Evolutionary conservation across 1,140 invertebrate genomes (phyloP).

Genomic region (Penaeus indicus): DNA sequence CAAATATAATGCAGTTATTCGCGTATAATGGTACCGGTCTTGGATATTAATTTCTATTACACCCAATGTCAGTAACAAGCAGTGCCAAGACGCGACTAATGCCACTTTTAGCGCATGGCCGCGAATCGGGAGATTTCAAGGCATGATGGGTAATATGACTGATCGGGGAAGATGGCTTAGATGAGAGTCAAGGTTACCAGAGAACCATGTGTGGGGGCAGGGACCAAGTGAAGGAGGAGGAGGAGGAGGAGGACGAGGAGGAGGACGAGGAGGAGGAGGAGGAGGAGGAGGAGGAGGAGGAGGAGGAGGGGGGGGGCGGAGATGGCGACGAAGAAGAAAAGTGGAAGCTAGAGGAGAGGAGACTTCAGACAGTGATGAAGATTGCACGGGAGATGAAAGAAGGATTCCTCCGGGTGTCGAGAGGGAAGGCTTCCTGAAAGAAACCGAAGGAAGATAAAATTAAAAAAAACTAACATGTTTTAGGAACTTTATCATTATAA

Average conservation of each 20-base stretch:
- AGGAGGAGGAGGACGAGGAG: neutral
- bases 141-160: constrained; percentile 54
- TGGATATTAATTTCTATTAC: too few relatives aligned
- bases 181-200: constrained; percentile 57
- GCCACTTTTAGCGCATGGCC: too few relatives aligned
- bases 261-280: neutral
- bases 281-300: neutral
- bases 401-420: too few relatives aligned
- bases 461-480: too few relatives aligned
- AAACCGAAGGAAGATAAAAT: too few relatives aligned
- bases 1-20: neutral
- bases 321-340: neutral
- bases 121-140: constrained; percentile 32
- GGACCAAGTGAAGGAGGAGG: neutral
- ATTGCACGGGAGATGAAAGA: too few relatives aligned
- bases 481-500: too few relatives aligned
- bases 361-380: too few relatives aligned
- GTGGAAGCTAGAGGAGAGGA: neutral
- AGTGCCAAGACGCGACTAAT: too few relatives aligned
- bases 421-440: too few relatives aligned
- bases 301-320: neutral
- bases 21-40: too few relatives aligned
- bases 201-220: constrained; percentile 7
- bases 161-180: constrained; percentile 52
- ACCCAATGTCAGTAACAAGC: too few relatives aligned